A percentile compares a stretch with the other conserved stretches of the same genome.
Evolutionary conservation across 2,797 vertebrate species (phyloP).

Genomic region (Acipenser transmontanus): DNA sequence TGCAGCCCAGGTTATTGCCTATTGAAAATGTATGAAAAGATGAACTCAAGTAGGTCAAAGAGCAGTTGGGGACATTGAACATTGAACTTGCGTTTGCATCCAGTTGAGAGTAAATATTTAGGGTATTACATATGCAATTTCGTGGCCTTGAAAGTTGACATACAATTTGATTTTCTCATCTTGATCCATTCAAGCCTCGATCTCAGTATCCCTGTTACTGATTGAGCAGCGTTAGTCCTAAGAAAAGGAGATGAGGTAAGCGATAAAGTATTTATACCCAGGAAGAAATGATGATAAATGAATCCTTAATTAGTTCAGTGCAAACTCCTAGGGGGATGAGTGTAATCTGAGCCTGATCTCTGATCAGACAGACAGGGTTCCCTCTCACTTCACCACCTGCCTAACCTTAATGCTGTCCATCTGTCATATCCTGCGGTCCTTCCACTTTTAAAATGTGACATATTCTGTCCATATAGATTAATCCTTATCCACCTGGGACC

Average conservation of each 20-base stretch:
- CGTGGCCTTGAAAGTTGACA: neutral
- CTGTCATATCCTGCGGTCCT: slow-evolving; percentile 7
- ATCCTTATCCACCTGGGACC: neutral
- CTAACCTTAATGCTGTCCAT: slow-evolving; percentile 4
- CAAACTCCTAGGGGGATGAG: slow-evolving; percentile 11
- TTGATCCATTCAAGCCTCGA: neutral
- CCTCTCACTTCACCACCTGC: slow-evolving; percentile 7
- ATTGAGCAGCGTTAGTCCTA: neutral
- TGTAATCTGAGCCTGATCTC: slow-evolving; percentile 13
- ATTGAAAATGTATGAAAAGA: no score
- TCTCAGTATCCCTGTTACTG: neutral
- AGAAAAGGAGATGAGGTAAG: slow-evolving; percentile 24
- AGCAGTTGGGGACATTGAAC: no score
- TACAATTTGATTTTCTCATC: neutral
- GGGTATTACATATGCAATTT: neutral
- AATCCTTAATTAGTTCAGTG: slow-evolving; percentile 23
- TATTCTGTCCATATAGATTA: neutral
- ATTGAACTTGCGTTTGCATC: neutral
- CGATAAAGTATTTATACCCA: slow-evolving; percentile 26
- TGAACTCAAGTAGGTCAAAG: no score
- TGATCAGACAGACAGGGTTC: neutral
- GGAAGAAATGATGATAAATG: slow-evolving; percentile 29
- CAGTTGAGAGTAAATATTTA: no score
- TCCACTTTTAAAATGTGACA: neutral
- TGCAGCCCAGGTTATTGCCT: no score